Base-by-base conservation (phyloP, 2,888 invertebrate species). In the Cancer borealis region DNA sequence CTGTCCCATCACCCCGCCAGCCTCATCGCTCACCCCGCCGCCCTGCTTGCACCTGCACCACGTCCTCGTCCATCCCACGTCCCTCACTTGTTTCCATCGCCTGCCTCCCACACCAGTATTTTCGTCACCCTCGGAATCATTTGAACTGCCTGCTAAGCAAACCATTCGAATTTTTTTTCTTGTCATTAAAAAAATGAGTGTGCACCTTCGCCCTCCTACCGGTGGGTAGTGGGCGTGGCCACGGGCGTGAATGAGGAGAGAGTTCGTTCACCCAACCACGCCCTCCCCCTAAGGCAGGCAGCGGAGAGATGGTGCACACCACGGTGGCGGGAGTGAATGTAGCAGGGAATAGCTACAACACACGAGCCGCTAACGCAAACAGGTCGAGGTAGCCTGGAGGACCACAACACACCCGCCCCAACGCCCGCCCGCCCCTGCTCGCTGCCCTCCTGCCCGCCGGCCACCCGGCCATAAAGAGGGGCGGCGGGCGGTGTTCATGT, bases 201-300 rank as follows among this genome's bases (percentile, higher is more conserved):
- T 79, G 26, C 30, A 79, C 79, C 26, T 79, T 79, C 79, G 66
- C 66, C 66, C 66, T 66, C 66, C n/a, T n/a, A 10, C 30, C 30
- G 79, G 2, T 79, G 79, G 79, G 79, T 30, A 79, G 30, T 79
- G 79, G 30, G 30, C 30, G 79, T 79, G 30, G 26, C 79, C 30
- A 79, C 30, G 30, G 79, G 79, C 79, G 79, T 79, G 30, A 79
- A 79, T 79, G 79, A 79, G 14, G 79, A 30, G 30, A 79, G 79
- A 79, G 66, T 66, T 79, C 79, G 79, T 66, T 66, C 66, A 66
- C 66, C 66, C 26, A 30, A 79, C 79, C 79, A 66, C 66, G 66
- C 66, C 66, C n/a, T 66, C 66, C 66, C 66, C 66, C 6, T 8
- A 8, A 79, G 79, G 79, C 79, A 79, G 79, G 30, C 30, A 79